phyloP scores from a whole-genome alignment of 1,140 invertebrate genomes.

The Aphaenogaster ashmeadi region DNA sequence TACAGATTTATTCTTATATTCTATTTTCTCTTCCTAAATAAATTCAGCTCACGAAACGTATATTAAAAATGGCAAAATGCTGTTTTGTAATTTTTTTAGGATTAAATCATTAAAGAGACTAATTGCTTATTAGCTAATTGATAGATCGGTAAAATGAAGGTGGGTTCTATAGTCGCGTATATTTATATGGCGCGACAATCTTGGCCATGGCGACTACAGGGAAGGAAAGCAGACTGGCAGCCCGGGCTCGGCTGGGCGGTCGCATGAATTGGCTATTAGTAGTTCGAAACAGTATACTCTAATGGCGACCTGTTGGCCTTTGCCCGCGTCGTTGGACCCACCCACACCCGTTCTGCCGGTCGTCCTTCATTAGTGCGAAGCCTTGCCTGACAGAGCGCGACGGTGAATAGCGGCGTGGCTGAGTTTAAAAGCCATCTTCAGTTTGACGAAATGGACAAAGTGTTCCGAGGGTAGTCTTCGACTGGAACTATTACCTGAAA shows the following conservation, averaged over 20 bases:
- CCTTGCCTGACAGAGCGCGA: conserved; percentile 64
- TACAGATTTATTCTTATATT: neutral
- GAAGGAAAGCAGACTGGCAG: conserved; percentile 52
- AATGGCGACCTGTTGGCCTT: conserved; percentile 83
- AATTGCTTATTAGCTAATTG: conserved; percentile 3
- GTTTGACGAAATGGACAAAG: conserved; percentile 71
- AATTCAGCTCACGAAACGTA: neutral
- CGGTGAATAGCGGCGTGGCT: conserved; percentile 40
- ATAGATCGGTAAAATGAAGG: conserved; percentile 33
- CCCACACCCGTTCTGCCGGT: conserved; percentile 63
- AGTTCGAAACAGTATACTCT: conserved; percentile 83
- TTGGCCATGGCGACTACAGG: conserved; percentile 62
- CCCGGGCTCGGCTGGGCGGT: conserved; percentile 67
- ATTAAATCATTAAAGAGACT: neutral
- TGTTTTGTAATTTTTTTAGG: neutral
- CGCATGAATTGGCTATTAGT: conserved; percentile 83
- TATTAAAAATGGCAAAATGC: neutral
- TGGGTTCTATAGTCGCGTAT: conserved; percentile 33
- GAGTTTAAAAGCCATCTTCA: conserved; percentile 77
- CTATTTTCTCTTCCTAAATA: neutral
- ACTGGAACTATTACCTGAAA: conserved; percentile 38
- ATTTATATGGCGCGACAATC: conserved; percentile 74
- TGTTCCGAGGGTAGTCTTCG: conserved; percentile 46
- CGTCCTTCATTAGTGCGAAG: conserved; percentile 81
- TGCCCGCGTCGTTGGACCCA: conserved; percentile 75